Base-by-base conservation (phyloP, 2,888 invertebrate genomes). In the Melanostoma mellinum region DNA sequence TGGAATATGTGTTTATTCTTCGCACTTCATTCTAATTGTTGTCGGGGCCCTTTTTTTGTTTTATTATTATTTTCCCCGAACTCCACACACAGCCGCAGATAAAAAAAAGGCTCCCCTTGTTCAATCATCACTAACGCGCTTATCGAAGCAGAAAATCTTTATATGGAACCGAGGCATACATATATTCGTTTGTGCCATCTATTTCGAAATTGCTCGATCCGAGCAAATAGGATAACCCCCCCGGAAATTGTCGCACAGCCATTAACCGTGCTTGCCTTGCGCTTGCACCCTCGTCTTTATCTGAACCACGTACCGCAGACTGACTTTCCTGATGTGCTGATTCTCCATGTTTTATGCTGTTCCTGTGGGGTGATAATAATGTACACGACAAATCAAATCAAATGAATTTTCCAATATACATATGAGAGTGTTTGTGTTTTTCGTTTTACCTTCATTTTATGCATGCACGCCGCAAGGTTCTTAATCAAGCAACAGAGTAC, bases 341-440 rank as follows among this genome's bases (percentile, higher is more conserved):
- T 42, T 20, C 50, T 40, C 50, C 55, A 46, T 61, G 52, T 65
- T 32, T 30, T 65, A 4, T 55, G 44, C 61, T 52, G 38, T 5
- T 44, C 30, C 10, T 40, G 33, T 63, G 77, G 79, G 76, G 79
- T 79, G 71, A 82, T 75, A 86, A 86, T 86, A 85, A 86, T 86
- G 87, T 86, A 86, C 86, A 85, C 86, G 85, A 86, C 87, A 87
- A 87, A 86, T 86, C 87, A 87, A 87, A 87, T 87, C 85, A 81
- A 87, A 86, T 81, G 78, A 86, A 85, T 78, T 78, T 80, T 52
- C 10, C 6, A 44, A 36, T 30, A 48, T 48, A 32, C 48, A 60
- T 65, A 9, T 50, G 20, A 20, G 20, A 20, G 20, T 20, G 38
- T 42, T 61, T 8, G 8, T 9, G 32, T 32, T 61, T 53, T 36